These are phyloP conservation scores for Paradoxurus hermaphroditus DNA, from an alignment of 2,113 vertebrate species.

Conservation along the genomic window DNA sequence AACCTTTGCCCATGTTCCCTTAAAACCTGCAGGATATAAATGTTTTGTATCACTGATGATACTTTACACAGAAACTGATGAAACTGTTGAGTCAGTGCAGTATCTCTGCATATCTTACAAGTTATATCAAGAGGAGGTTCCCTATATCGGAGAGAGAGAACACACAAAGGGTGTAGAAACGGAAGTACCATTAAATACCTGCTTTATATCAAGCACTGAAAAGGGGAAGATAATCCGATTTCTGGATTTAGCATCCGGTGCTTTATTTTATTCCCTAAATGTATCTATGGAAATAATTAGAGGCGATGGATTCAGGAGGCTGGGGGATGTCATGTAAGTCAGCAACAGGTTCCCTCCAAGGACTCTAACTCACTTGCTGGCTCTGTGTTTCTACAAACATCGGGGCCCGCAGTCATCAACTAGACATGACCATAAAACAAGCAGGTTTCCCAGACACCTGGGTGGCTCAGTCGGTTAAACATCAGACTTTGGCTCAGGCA, in stretches of 20 bases:
- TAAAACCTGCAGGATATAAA: slow-evolving; percentile 80
- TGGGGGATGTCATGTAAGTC: neutral
- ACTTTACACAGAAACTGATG: neutral
- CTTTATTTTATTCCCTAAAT: neutral
- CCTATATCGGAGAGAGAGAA: neutral
- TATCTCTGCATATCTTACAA: neutral
- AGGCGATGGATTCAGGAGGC: neutral
- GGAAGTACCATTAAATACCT: neutral
- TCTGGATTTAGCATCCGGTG: neutral
- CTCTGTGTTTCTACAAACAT: neutral
- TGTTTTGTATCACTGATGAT: neutral
- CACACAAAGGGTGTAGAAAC: neutral
- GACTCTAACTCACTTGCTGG: neutral
- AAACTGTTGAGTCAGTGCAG: neutral
- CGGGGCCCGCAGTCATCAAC: neutral
- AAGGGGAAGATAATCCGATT: neutral
- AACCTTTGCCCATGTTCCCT: slow-evolving; percentile 76
- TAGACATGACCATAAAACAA: neutral
- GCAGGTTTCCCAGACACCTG: neutral
- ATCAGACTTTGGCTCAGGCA: no score
- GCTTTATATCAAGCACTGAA: neutral
- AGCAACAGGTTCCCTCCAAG: neutral
- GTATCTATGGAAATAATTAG: neutral
- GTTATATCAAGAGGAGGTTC: neutral
- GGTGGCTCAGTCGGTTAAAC: no score